Evolutionary conservation across 2,113 vertebrate species (phyloP), one percentile per base, ranked within the genome.

Genomic region (Lutjanus erythropterus): DNA sequence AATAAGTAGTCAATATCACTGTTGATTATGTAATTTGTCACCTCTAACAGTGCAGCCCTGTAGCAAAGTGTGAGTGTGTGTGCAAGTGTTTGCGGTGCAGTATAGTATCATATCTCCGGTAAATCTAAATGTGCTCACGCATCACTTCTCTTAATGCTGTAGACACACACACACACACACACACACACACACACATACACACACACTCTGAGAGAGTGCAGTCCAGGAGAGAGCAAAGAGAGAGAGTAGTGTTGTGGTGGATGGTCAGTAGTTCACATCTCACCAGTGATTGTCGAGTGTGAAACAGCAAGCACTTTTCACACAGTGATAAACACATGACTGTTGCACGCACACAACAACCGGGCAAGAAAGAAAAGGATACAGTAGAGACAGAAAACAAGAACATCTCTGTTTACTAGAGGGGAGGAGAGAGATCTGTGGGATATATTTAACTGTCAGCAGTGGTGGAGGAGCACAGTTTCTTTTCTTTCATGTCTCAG

Each of bases 331-430:
- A 86, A 83, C 78, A 77, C 81, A 80, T 89, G 86, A 88, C 81
- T 69, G 33, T 53, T 18, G 55, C 44, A 25, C 61, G 25, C 50
- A 23, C 37, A 62, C 18, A n/a, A 67, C 35, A 69, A 55, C 44
- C 2, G 67, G 42, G 37, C 61, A 33, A 71, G 77, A 49, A 69
- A 55, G 35, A 42, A 31, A 27, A 58, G 74, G 47, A 81, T 41
- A 60, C n/a, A 67, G 74, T n/a, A 65, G 55, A 81, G 42, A 53
- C 35, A 50, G 39, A 79, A 65, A 84, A 84, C 83, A 88, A 90
- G 70, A 85, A 55, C 75, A 66, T 78, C 73, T 86, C 87, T 84
- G 85, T 88, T 84, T 89, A 76, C 50, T 33, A 58, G 70, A 68
- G 33, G 72, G 87, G 84, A 65, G 83, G 86, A 83, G 86, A 44